phyloP scores from a whole-genome alignment of 1,140 invertebrate genomes.

The Drosophila mojavensis region DNA sequence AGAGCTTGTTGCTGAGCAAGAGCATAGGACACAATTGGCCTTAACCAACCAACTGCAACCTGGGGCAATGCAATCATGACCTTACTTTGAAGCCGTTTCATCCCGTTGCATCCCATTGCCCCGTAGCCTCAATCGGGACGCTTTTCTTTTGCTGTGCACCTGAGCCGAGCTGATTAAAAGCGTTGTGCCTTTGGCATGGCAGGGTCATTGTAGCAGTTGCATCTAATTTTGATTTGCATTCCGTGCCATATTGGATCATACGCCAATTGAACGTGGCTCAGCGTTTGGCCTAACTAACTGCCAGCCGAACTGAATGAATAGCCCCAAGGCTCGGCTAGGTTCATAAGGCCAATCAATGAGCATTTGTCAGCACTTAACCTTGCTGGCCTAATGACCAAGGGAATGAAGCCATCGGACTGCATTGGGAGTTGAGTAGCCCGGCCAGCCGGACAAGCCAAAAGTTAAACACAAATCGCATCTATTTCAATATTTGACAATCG shows the following conservation, averaged over 20 bases:
- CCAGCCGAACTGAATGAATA: slow-evolving; percentile 32
- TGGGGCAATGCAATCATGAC: slow-evolving; percentile 54
- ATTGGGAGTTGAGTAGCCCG: neutral
- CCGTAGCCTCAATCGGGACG: neutral
- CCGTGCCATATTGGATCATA: slow-evolving; percentile 55
- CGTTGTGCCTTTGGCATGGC: slow-evolving; percentile 46
- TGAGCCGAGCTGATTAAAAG: slow-evolving; percentile 60
- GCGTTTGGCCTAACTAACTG: slow-evolving; percentile 32
- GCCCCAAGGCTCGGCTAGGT: neutral
- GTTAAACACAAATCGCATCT: slow-evolving; percentile 33
- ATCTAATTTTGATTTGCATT: slow-evolving; percentile 73
- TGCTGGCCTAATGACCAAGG: slow-evolving; percentile 52
- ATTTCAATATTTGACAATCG: slow-evolving; percentile 61
- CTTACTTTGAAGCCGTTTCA: slow-evolving; percentile 32
- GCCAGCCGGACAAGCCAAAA: slow-evolving; percentile 8
- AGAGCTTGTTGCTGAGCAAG: neutral
- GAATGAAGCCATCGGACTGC: neutral
- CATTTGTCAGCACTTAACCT: slow-evolving; percentile 61
- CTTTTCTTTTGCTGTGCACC: slow-evolving; percentile 43
- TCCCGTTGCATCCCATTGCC: too few relatives aligned
- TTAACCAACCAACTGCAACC: slow-evolving; percentile 11
- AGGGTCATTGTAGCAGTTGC: slow-evolving; percentile 4
- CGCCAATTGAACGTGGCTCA: slow-evolving; percentile 34
- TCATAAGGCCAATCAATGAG: slow-evolving; percentile 1
- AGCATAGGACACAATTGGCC: slow-evolving; percentile 49